Evolutionary conservation across 2,888 invertebrate species (phyloP), one percentile per base, ranked within the genome.

Genomic region (Leucophora obtusa): DNA sequence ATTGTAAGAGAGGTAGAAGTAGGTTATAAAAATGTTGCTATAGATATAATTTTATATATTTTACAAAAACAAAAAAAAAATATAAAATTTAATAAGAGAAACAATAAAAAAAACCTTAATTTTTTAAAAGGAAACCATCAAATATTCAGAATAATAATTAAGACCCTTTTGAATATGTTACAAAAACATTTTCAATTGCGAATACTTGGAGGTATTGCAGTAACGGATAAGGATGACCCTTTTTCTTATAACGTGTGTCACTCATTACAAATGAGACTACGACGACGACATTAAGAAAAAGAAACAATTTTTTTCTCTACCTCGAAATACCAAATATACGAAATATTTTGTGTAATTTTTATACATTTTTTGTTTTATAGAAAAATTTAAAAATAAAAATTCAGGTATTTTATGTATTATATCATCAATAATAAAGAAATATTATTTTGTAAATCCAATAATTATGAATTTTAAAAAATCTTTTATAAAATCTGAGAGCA

Each of bases 261-360:
- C 73, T 81, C 69, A 71, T 75, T 62, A 70, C 51, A 81, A 81
- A 71, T 74, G 81, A 81, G 81, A 74, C 77, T 65, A 65, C 60
- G 50, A 58, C 33, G 21, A 77, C 58, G 60, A n/a, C n/a, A n/a
- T n/a, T n/a, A 78, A 60, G 21, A 24, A 53, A 35, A 69, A 43
- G 2, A 51, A 60, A 77, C 50, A 77, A 70, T 62, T 76, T 28
- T 28, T 28, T 81, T 81, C 81, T 81, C 81, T 81, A 81, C 66
- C 77, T 77, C 70, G 73, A 77, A 77, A 66, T 66, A 70, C 58
- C 69, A 62, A 56, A 74, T 70, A 81, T 60, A 43, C 54, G 66
- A 53, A 69, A 51, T 2, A 43, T 77, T 71, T 59, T 33, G 21
- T 59, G 17, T 66, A 50, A 66, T 47, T 70, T 59, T 33, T 43